These are phyloP conservation scores for Hormiphora californensis DNA, from an alignment of 37 sponge, comb jelly and placozoan genomes.

Conservation along the genomic window DNA sequence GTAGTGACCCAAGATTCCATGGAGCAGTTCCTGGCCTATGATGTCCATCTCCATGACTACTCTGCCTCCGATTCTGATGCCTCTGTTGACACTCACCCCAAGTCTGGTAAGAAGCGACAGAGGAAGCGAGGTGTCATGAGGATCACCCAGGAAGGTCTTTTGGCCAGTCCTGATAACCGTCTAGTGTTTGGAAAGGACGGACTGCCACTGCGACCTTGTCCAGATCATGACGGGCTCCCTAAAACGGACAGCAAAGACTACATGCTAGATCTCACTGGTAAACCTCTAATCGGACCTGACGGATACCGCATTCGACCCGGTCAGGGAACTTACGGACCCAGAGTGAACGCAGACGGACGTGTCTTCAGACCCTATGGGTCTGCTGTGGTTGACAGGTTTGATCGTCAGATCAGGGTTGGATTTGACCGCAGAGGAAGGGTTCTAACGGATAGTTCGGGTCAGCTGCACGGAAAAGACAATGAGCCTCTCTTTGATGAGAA, in stretches of 20 bases:
- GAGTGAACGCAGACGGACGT: neutral
- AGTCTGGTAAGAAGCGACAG: too few relatives aligned
- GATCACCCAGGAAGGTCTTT: too few relatives aligned
- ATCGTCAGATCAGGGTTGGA: neutral
- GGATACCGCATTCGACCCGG: neutral
- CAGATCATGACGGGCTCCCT: neutral
- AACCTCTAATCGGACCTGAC: neutral
- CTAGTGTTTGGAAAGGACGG: too few relatives aligned
- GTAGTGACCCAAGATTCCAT: too few relatives aligned
- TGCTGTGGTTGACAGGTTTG: neutral
- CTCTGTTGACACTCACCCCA: too few relatives aligned
- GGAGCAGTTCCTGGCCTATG: too few relatives aligned
- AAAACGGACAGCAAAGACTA: neutral
- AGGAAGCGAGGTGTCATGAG: too few relatives aligned
- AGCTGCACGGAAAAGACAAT: neutral
- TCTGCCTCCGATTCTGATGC: too few relatives aligned
- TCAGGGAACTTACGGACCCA: conserved; percentile 6
- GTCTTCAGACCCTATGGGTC: neutral
- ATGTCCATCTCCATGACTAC: too few relatives aligned
- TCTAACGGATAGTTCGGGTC: neutral
- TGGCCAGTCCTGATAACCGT: neutral
- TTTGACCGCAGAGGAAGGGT: neutral
- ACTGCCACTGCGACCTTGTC: too few relatives aligned
- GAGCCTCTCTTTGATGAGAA: neutral
- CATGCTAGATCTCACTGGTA: neutral